Evolutionary conservation across 2,797 vertebrate genomes (phyloP), one percentile per base, ranked within the genome.

Genomic region (Argentina silus): DNA sequence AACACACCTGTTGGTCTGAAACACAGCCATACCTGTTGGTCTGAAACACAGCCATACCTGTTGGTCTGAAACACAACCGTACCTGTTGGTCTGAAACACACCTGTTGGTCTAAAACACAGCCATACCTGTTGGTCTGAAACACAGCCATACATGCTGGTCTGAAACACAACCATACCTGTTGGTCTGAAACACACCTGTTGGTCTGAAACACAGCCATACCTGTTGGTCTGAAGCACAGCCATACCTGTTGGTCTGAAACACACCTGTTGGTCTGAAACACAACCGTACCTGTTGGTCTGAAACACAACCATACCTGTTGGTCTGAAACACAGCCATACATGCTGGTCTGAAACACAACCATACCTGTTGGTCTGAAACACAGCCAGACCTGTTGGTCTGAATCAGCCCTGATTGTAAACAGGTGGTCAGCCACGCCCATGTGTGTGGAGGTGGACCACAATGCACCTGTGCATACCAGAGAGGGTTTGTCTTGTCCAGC

Each of bases 391-490:
- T 17, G 23, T 64, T 19, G 1, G 9, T 2, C 9, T 21, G 44
- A 48, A 48, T 65, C 19, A 48, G 44, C 9, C 0, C 19, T 48
- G 17, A 65, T 48, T 12, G 10, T 44, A 7, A 47, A 19, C 63
- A 65, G 63, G 63, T 47, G 63, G 17, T 65, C 6, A 17, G 44
- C 17, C 63, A 48, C 19, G 5, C 44, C 61, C 6, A n/a, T 36
- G 27, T 36, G 27, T 36, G 15, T 53, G 51, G 51, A 53, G 6
- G 15, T 17, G 51, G 51, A 14, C 61, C 42, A 45, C 42, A n/a
- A 43, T 63, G 42, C 19, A 57, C 55, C 42, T 63, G 15, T 44
- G 60, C 60, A 63, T 63, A 43, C 15, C 60, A 63, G 60, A 8
- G n/a, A 43, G 1, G 5, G 42, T n/a, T 44, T 43, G 19, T 21